Conservation (phyloP, 92 coral and sea anemone genomes). For the Zoanthus solanderi region DNA sequence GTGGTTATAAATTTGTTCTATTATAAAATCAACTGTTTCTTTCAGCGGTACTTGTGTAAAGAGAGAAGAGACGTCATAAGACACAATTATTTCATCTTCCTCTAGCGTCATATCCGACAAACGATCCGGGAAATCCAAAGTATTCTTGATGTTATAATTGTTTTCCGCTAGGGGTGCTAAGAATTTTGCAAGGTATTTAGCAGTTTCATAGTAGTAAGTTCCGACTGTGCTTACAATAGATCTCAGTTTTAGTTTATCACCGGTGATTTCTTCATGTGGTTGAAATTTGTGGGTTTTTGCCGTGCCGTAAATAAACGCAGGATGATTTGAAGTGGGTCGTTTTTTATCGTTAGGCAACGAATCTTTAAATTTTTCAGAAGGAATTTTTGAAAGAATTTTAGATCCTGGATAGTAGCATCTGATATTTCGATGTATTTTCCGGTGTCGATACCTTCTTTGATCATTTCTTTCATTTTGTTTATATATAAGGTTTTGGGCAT, state of each 20-base stretch:
- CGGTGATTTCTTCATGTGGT: conserved; percentile 31
- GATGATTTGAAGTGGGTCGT: conserved; percentile 37
- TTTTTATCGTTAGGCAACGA: conserved; percentile 33
- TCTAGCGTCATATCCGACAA: background rate
- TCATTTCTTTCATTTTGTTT: conserved; percentile 25
- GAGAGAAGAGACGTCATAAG: conserved; percentile 44
- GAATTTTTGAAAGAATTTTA: conserved; percentile 34
- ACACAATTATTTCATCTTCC: conserved; percentile 42
- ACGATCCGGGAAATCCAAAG: background rate
- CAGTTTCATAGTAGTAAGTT: background rate
- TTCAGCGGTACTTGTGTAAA: conserved; percentile 51
- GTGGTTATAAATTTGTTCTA: conserved; percentile 22
- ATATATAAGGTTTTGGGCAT: conserved; percentile 7
- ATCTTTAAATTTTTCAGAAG: conserved; percentile 40
- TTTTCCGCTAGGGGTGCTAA: background rate
- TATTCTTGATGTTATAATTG: background rate
- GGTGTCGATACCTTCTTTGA: conserved; percentile 13
- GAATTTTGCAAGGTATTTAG: background rate
- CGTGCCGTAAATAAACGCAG: conserved; percentile 45
- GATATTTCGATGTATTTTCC: conserved; percentile 46
- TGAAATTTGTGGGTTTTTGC: conserved; percentile 41
- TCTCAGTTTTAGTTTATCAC: conserved; percentile 40
- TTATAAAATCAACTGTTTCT: conserved; percentile 51
- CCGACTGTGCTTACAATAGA: conserved; percentile 49
- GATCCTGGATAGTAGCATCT: conserved; percentile 26